Evolutionary conservation across 2,113 vertebrate genomes (phyloP).

Genomic region (Micronisus gabar): DNA sequence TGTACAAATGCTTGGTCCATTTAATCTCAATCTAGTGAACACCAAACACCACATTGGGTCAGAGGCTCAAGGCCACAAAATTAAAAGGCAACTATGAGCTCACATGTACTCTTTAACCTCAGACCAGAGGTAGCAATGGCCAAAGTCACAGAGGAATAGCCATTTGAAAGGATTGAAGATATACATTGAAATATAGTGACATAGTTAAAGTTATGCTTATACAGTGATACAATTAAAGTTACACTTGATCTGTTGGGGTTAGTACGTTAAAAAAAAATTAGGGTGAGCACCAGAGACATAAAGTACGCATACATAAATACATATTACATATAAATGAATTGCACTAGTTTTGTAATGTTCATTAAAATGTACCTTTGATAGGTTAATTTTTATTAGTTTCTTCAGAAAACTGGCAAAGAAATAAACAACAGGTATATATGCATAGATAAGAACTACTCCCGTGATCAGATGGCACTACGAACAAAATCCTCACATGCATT

Average conservation of each 20-base stretch:
- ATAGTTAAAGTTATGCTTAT: background rate
- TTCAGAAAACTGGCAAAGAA: background rate
- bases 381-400: background rate
- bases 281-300: too few relatives aligned
- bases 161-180: conserved; percentile 15
- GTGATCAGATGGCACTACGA: background rate
- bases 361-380: background rate
- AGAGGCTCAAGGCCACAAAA: conserved; percentile 62
- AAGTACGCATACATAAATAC: too few relatives aligned
- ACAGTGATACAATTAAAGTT: background rate
- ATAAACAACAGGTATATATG: background rate
- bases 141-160: conserved; percentile 10
- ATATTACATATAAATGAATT: too few relatives aligned
- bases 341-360: background rate
- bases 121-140: background rate
- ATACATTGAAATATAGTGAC: background rate
- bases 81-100: conserved; percentile 59
- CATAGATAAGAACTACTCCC: background rate
- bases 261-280: background rate
- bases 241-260: background rate
- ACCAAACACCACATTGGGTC: conserved; percentile 41
- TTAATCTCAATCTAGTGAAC: conserved; percentile 58
- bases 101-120: conserved; percentile 44
- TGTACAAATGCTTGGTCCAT: conserved; percentile 35
- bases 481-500: background rate